phyloP scores from a whole-genome alignment of 2,797 vertebrate species.

The Gadopsis marmoratus region DNA sequence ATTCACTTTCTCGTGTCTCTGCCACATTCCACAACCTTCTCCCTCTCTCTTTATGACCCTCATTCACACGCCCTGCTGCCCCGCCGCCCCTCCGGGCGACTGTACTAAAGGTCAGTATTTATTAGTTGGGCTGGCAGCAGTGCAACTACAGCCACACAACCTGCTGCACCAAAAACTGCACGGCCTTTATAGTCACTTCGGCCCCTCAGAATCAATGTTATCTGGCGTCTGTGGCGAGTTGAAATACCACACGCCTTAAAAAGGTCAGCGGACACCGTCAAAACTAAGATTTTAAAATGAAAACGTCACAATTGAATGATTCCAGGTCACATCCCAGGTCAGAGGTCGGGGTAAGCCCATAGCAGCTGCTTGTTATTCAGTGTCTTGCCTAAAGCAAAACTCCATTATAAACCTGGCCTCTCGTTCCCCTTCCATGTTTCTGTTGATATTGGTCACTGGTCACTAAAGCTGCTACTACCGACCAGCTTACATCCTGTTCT shows the following conservation, averaged over 20 bases:
- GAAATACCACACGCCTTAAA: background rate
- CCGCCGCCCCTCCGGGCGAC: slow-evolving; percentile 28
- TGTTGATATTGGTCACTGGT: background rate
- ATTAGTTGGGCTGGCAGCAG: slow-evolving; percentile 39
- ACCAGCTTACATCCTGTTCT: background rate
- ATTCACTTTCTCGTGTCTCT: slow-evolving; percentile 69
- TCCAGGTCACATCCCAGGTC: background rate
- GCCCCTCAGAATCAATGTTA: background rate
- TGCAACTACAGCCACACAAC: slow-evolving; percentile 38
- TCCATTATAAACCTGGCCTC: background rate
- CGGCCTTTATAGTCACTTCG: slow-evolving; percentile 2
- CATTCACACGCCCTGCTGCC: slow-evolving; percentile 38
- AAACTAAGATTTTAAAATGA: background rate
- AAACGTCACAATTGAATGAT: slow-evolving; percentile 6
- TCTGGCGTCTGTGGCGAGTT: background rate
- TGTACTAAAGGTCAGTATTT: slow-evolving; percentile 73
- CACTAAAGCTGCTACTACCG: background rate
- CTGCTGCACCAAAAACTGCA: slow-evolving; percentile 32
- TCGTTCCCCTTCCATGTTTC: no score
- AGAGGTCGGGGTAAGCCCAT: slow-evolving; percentile 9
- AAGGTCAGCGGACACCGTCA: background rate
- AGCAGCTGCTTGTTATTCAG: slow-evolving; percentile 11
- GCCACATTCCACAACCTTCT: slow-evolving; percentile 62
- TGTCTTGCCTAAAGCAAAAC: slow-evolving; percentile 8
- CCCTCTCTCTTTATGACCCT: slow-evolving; percentile 38